Evolutionary conservation across 2,888 invertebrate genomes (phyloP).

Genomic region (Stenodera caucasica): DNA sequence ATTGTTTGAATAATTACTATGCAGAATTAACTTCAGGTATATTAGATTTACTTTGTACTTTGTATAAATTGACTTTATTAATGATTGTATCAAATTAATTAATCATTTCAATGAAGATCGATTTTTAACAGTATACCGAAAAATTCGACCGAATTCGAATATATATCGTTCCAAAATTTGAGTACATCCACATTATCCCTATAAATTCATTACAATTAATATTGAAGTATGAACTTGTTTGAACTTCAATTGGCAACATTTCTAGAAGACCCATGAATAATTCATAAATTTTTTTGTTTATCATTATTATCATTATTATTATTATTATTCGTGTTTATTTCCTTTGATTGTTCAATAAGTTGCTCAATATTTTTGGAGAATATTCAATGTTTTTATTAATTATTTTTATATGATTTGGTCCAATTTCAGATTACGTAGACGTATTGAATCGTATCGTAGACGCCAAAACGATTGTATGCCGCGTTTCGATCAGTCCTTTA

Average conservation of each 20-base stretch:
- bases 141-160: no score
- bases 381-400: background rate
- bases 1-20: background rate
- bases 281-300: background rate
- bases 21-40: background rate
- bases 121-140: no score
- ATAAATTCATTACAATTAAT: background rate
- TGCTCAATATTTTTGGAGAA: background rate
- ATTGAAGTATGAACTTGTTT: background rate
- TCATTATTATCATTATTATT: background rate
- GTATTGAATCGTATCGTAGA: constrained; percentile 85
- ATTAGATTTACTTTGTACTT: background rate
- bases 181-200: no score
- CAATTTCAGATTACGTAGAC: constrained; percentile 64
- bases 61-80: background rate
- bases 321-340: background rate
- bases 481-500: constrained; percentile 85
- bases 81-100: background rate
- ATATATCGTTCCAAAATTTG: no score
- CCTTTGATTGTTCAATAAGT: background rate
- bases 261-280: background rate
- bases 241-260: constrained; percentile 5
- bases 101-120: background rate
- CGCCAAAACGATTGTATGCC: constrained; percentile 85
- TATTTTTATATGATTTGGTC: constrained; percentile 14